phyloP scores from a whole-genome alignment of 2,797 vertebrate genomes.

The Hirundo rustica region DNA sequence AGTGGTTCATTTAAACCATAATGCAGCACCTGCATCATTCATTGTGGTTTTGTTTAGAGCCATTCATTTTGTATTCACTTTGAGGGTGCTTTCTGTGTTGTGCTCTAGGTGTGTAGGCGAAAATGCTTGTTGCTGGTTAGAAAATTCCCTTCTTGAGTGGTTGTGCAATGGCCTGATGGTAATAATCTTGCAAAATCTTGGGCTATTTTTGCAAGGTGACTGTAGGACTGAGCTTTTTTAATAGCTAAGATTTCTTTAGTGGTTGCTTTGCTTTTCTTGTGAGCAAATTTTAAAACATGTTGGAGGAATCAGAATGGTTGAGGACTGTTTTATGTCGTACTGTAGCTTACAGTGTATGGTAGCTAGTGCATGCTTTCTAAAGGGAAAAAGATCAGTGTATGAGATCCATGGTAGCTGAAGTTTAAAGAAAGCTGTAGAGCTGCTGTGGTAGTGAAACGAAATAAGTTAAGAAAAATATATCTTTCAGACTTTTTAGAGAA shows the following conservation, averaged over 20 bases:
- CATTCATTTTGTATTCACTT: background rate
- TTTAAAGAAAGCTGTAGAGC: background rate
- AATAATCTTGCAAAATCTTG: background rate
- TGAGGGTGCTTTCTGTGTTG: background rate
- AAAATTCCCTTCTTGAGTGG: background rate
- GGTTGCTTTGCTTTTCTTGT: background rate
- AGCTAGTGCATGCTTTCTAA: background rate
- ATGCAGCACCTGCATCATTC: background rate
- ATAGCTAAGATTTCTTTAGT: background rate
- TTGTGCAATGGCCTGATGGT: background rate
- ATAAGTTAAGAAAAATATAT: slow-evolving; percentile 13
- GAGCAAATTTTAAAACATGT: background rate
- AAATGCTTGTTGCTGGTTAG: background rate
- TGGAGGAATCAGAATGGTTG: background rate
- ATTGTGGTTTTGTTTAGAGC: background rate
- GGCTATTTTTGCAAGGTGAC: background rate
- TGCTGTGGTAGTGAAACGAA: background rate
- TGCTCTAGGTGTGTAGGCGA: background rate
- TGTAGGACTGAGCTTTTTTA: background rate
- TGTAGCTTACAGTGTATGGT: background rate
- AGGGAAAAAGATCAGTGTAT: background rate
- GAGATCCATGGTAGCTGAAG: background rate
- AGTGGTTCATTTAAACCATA: background rate
- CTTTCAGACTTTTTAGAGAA: background rate
- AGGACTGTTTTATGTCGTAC: background rate